Evolutionary conservation across 2,888 invertebrate genomes (phyloP).

Genomic region (Gymnoscelis rufifasciata): DNA sequence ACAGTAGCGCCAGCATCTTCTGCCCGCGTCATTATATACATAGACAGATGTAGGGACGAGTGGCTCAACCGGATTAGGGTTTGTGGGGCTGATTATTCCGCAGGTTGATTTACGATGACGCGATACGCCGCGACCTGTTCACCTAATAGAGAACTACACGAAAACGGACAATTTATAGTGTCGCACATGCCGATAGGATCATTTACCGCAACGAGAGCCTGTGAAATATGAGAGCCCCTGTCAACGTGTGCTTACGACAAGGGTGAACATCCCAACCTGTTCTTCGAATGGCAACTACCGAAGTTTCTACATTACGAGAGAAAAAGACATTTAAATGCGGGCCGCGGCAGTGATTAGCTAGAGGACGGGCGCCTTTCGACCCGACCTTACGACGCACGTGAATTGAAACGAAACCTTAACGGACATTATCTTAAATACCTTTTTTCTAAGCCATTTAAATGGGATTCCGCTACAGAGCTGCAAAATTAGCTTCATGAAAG

Average conservation of each 20-base stretch:
- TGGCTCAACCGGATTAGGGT: conserved; percentile 69
- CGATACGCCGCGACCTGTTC: conserved; percentile 54
- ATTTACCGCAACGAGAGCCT: conserved; percentile 51
- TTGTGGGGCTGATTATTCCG: conserved; percentile 66
- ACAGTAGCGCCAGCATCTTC: conserved; percentile 38
- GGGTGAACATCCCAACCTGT: conserved; percentile 34
- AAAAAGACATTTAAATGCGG: conserved; percentile 71
- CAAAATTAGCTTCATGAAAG: conserved; percentile 26
- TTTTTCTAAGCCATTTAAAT: conserved; percentile 30
- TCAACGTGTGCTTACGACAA: conserved; percentile 51
- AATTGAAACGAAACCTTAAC: conserved; percentile 46
- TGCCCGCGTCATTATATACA: conserved; percentile 58
- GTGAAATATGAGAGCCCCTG: conserved; percentile 64
- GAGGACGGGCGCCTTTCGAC: conserved; percentile 49
- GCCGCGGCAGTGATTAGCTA: conserved; percentile 67
- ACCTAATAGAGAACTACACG: conserved; percentile 55
- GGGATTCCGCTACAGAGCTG: conserved; percentile 24
- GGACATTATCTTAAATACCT: conserved; percentile 41
- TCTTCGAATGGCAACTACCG: conserved; percentile 39
- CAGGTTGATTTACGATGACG: conserved; percentile 74
- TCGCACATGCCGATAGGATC: conserved; percentile 59
- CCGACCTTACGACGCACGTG: conserved; percentile 46
- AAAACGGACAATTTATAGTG: conserved; percentile 68
- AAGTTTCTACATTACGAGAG: conserved; percentile 46
- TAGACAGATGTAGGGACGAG: conserved; percentile 66